Evolutionary conservation across 1,140 invertebrate species (phyloP), one percentile per base, ranked within the genome.

Genomic region (Orius insidiosus): DNA sequence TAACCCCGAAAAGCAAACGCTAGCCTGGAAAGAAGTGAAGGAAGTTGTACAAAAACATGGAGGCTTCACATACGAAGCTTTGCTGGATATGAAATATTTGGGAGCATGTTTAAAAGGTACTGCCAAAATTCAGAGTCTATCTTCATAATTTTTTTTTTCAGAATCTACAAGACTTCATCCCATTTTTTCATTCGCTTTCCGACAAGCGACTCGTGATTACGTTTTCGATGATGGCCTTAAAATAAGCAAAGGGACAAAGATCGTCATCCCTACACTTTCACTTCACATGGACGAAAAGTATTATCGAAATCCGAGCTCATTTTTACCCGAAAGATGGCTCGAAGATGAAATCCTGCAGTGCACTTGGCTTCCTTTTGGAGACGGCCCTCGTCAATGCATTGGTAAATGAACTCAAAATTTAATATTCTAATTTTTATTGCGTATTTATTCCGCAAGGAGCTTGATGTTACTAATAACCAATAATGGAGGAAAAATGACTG

Each of bases 61-160:
- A 24, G 41, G 9, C 2, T 43, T 18, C 18, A 30, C 7, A 18
- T 43, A 31, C 14, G 18, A 43, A 16, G 9, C 31, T 2, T 11
- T 31, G 3, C 18, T 30, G 3, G 18, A 24, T 3, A 18, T 43
- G 10, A n/a, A 24, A n/a, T 43, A 43, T 30, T 9, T 43, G 6
- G 18, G 31, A n/a, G 10, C 19, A n/a, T 43, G 41, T 31, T 11
- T 31, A 18, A 31, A 43, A 11, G 41, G 41, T 43, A 43, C n/a
- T n/a, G 6, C 18, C 10, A 5, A 36, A 36, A 11, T n/a, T n/a
- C n/a, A n/a, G n/a, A n/a, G n/a, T n/a, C n/a, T n/a, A n/a, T n/a
- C n/a, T n/a, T n/a, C n/a, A n/a, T n/a, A n/a, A n/a, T n/a, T n/a
- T n/a, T 18, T 10, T 10, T 13, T 40, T 40, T 10, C 14, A 43